Base-by-base conservation (phyloP, 2,797 vertebrate species). In the Hypotaenidia okinawae region DNA sequence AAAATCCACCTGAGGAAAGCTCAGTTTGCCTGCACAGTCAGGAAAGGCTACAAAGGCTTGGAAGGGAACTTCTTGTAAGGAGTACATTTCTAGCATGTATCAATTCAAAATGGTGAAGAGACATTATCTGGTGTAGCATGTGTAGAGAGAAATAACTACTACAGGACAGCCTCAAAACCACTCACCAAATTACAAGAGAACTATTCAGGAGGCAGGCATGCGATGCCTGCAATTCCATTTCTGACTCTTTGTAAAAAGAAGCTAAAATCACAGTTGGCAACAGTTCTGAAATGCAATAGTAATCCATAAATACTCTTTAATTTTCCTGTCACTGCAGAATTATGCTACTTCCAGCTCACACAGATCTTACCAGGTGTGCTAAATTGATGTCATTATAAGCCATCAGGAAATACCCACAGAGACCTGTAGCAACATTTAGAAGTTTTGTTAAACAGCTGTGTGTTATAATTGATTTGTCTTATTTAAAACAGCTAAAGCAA, bases 381-480 rank as follows among this genome's bases (percentile, higher is more conserved):
- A 97, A 98, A 98, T 96, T 98, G 97, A 97, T 98, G 97, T 98
- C 97, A 98, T 98, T 98, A 98, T 93, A 94, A 98, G 95, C 97
- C 96, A 97, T 97, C 97, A 98, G 97, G 98, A 98, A 98, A 98
- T 97, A 98, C 97, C 97, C 97, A 97, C 85, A 35, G 97, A 98
- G 97, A 97, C 97, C 92, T 92, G 93, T 78, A 95, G 95, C 95
- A 97, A 97, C 97, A 94, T 95, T 70, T 73, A 91, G 96, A 97
- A 97, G 95, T 97, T 98, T 95, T 96, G 97, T 98, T 98, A 97
- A 98, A 97, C 97, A 98, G 97, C 97, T 98, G 97, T 97, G 96
- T 97, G 91, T 95, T 97, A 95, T 98, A 98, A 98, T 98, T 98
- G 97, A 97, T 97, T 97, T 98, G 97, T 98, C 97, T 97, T 98